Conservation (phyloP, 2,888 invertebrate genomes). For the Torymus aiolomorphi region DNA sequence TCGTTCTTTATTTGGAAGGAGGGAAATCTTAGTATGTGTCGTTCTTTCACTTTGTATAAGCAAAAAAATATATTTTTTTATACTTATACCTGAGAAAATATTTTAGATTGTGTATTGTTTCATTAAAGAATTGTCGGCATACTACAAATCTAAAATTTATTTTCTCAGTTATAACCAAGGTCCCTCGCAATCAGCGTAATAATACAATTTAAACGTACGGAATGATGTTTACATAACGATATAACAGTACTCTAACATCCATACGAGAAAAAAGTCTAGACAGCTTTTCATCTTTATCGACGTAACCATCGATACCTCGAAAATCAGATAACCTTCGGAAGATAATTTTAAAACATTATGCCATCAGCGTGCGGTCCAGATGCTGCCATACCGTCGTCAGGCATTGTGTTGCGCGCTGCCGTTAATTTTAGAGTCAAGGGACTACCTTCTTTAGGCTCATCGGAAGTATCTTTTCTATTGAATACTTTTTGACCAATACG, state of each 20-base stretch:
- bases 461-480: background rate
- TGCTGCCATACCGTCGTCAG: conserved; percentile 33
- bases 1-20: background rate
- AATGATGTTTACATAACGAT: too few species aligned
- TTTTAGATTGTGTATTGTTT: too few species aligned
- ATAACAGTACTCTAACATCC: too few species aligned
- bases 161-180: too few species aligned
- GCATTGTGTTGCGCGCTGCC: conserved; percentile 30
- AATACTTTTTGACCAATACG: background rate
- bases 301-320: background rate
- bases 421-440: conserved; percentile 44
- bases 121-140: too few species aligned
- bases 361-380: conserved; percentile 37
- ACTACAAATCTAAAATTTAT: too few species aligned
- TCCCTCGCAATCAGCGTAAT: too few species aligned
- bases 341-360: conserved; percentile 40
- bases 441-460: conserved; percentile 18
- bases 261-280: background rate
- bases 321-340: background rate
- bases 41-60: background rate
- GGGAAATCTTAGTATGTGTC: too few species aligned
- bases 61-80: background rate
- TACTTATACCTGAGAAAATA: background rate
- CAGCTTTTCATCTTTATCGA: background rate
- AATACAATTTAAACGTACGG: too few species aligned